These are phyloP conservation scores for Trichacis sp. DNA, from an alignment of 2,888 invertebrate genomes.

Conservation along the genomic window DNA sequence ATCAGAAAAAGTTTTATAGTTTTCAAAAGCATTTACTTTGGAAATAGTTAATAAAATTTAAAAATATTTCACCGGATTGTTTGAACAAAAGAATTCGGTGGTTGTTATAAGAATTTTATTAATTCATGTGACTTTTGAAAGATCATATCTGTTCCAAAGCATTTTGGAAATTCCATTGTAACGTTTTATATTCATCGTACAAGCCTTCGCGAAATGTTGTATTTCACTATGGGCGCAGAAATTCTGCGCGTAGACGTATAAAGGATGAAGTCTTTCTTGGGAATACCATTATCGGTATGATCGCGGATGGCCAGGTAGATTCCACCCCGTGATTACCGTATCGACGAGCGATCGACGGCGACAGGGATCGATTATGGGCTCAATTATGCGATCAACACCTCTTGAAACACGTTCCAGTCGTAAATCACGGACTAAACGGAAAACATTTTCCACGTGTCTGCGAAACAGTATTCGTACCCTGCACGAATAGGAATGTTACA, in stretches of 20 bases:
- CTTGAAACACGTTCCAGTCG: slow-evolving; percentile 58
- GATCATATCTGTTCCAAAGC: too few species aligned
- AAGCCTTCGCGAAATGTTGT: too few species aligned
- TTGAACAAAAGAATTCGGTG: too few species aligned
- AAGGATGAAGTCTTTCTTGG: slow-evolving; percentile 60
- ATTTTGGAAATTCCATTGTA: too few species aligned
- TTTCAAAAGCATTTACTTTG: too few species aligned
- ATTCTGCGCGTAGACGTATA: slow-evolving; percentile 31
- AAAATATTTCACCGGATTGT: too few species aligned
- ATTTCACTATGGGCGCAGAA: slow-evolving; percentile 1
- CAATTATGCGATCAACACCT: slow-evolving; percentile 67
- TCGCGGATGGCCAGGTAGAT: slow-evolving; percentile 57
- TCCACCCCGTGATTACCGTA: slow-evolving; percentile 65
- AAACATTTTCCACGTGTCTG: slow-evolving; percentile 47
- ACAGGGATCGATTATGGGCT: slow-evolving; percentile 59
- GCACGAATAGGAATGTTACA: slow-evolving; percentile 28
- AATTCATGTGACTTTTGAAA: too few species aligned
- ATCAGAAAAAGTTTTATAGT: too few species aligned
- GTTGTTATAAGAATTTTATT: too few species aligned
- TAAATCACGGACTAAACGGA: slow-evolving; percentile 60
- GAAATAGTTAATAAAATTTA: too few species aligned
- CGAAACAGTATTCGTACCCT: slow-evolving; percentile 27
- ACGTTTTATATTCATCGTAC: too few species aligned
- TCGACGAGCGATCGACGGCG: slow-evolving; percentile 58
- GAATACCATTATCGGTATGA: slow-evolving; percentile 62